Conservation (phyloP, 53 echinoderm and acorn worm species). For the Glandiceps talaboti region DNA sequence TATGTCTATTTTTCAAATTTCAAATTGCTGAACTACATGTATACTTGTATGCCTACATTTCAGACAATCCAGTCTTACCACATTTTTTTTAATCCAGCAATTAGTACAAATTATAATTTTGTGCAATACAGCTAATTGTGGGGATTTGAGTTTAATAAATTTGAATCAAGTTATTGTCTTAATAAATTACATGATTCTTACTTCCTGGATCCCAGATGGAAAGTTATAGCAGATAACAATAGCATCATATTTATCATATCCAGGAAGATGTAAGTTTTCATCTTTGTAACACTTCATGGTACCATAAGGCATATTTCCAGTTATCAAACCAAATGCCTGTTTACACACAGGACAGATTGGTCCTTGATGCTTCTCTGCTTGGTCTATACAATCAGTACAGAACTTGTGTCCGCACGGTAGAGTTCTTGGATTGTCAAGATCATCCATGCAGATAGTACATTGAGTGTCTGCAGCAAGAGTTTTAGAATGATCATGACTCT, state of each 20-base stretch:
- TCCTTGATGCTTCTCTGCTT: conserved; percentile 3
- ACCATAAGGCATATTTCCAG: conserved; percentile 8
- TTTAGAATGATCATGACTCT: no score
- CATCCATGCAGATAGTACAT: background rate
- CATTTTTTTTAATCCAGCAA: no score
- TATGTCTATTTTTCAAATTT: no score
- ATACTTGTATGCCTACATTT: no score
- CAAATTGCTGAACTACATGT: no score
- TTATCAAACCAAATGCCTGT: conserved; percentile 4
- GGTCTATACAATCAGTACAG: background rate
- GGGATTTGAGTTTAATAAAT: no score
- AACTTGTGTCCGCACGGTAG: background rate
- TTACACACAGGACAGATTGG: conserved; percentile 14
- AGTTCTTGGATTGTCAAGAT: background rate
- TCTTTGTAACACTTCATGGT: background rate
- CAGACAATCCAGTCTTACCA: no score
- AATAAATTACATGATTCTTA: background rate
- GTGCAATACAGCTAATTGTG: no score
- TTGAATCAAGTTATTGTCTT: no score
- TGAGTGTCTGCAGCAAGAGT: background rate
- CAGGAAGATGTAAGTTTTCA: background rate
- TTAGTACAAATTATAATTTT: no score
- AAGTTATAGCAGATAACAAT: background rate
- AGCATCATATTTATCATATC: background rate
- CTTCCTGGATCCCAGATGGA: background rate